Percentiles rank a stretch among this genome's conserved stretches.
Evolutionary conservation across 2,113 vertebrate genomes (phyloP).

Genomic region (Pseudolaguvia tuberculata): DNA sequence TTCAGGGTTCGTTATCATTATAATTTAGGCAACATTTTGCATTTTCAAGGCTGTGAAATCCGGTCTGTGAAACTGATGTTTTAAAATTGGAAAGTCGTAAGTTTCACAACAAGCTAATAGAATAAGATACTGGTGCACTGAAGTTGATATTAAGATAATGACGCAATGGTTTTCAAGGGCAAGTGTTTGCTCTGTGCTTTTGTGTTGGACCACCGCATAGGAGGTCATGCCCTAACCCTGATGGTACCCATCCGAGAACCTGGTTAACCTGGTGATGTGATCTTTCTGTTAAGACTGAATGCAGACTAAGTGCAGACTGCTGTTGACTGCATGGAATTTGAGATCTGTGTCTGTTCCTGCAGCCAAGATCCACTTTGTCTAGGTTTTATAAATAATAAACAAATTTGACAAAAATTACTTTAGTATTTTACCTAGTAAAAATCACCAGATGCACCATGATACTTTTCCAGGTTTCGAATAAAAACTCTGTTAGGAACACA

Average conservation of each 20-base stretch:
- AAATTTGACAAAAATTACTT: background rate
- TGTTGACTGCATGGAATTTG: background rate
- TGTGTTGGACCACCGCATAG: too few relatives aligned
- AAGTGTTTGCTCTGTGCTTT: too few relatives aligned
- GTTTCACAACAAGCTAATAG: too few relatives aligned
- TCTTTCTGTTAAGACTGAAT: background rate
- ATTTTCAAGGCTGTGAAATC: too few relatives aligned
- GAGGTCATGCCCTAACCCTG: too few relatives aligned
- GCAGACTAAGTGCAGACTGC: constrained; percentile 1
- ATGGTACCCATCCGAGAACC: background rate
- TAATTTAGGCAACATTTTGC: too few relatives aligned
- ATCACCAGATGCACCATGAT: background rate
- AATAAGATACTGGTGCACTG: too few relatives aligned
- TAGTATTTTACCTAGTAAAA: background rate
- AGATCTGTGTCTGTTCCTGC: background rate
- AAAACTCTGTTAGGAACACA: background rate
- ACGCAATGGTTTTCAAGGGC: too few relatives aligned
- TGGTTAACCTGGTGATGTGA: background rate
- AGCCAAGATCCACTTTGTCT: background rate
- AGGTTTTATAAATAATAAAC: background rate
- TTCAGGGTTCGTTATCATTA: too few relatives aligned
- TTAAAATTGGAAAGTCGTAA: too few relatives aligned
- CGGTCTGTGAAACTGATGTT: too few relatives aligned
- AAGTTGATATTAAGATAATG: too few relatives aligned
- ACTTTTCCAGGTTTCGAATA: background rate